Evolutionary conservation across 64 coral and sea anemone genomes (phyloP).

Genomic region (Stylophora pistillata): DNA sequence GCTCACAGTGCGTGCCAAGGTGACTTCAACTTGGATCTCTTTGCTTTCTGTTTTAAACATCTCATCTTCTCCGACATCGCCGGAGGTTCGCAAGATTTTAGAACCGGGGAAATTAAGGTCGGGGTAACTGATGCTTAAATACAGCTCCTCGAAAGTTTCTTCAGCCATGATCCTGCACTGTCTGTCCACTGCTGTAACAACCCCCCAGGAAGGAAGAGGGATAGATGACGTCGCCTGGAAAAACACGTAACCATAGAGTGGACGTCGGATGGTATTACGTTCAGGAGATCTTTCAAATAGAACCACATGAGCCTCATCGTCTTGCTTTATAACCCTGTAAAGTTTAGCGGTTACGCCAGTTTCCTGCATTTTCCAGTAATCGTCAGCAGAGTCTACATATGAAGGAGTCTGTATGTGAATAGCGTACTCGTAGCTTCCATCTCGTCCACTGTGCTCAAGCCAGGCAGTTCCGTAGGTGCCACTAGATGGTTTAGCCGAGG

Average conservation of each 20-base stretch:
- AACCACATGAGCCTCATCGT: not conserved
- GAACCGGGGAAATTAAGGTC: not conserved
- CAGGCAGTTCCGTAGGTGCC: conserved; percentile 42
- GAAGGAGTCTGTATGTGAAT: not conserved
- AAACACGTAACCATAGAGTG: not conserved
- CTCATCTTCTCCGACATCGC: not conserved
- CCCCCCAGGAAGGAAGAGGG: not conserved
- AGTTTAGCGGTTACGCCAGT: not conserved
- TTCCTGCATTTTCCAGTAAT: not conserved
- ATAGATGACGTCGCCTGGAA: not conserved
- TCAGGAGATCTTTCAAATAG: not conserved
- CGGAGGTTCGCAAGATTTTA: not conserved
- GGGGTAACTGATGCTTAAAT: not conserved
- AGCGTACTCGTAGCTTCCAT: not conserved
- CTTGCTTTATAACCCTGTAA: not conserved
- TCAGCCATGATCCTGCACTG: not conserved
- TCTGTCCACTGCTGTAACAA: not conserved
- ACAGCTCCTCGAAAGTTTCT: not conserved
- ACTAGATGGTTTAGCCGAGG: not conserved
- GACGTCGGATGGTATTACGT: not conserved
- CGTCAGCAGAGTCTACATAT: not conserved
- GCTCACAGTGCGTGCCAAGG: not conserved
- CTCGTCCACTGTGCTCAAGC: conserved; percentile 13
- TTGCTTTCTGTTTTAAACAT: not conserved
- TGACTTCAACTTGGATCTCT: not conserved